Conservation (phyloP, 2,888 invertebrate species). For the Caradrina kadenii region DNA sequence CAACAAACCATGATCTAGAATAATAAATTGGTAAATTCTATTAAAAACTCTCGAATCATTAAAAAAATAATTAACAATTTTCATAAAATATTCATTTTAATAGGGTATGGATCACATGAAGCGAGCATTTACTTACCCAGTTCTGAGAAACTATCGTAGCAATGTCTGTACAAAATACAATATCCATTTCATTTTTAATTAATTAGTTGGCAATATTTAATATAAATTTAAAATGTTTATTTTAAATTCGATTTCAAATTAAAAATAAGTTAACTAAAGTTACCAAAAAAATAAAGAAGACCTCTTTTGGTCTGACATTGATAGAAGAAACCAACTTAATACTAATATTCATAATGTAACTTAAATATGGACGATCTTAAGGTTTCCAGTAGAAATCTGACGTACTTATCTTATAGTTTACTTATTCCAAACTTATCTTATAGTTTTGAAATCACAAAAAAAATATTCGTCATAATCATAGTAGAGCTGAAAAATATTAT, state of each 20-base stretch:
- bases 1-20: too few relatives aligned
- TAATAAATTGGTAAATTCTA: neutral
- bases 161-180: neutral
- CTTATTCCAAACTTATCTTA: conserved; percentile 32
- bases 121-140: neutral
- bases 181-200: neutral
- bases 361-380: neutral
- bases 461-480: conserved; percentile 18
- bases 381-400: conserved; percentile 9
- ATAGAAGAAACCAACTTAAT: neutral
- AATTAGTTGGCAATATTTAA: too few relatives aligned
- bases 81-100: neutral
- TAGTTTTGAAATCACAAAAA: conserved; percentile 33
- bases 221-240: neutral
- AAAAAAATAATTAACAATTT: neutral
- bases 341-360: conserved; percentile 2
- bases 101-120: neutral
- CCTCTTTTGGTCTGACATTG: neutral
- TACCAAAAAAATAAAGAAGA: neutral
- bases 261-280: neutral
- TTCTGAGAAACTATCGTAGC: neutral
- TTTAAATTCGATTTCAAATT: neutral
- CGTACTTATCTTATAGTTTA: neutral
- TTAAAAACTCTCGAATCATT: neutral
- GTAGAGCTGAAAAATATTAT: conserved; percentile 36